Evolutionary conservation across 1,140 invertebrate species (phyloP), one percentile per base, ranked within the genome.

Genomic region (Lanistes nyassanus): DNA sequence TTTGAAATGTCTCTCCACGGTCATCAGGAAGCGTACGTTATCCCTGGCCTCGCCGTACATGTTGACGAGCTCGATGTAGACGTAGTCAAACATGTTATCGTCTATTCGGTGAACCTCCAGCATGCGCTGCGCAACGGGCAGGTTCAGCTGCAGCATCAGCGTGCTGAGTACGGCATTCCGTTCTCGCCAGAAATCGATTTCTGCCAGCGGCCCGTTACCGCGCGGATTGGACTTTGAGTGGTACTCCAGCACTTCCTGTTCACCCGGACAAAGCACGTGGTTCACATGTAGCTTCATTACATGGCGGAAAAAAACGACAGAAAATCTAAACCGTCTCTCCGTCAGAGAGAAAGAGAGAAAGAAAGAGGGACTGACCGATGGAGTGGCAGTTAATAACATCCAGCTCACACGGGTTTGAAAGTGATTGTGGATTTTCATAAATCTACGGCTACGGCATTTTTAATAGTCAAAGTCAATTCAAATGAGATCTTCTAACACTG

Each of bases 141-240:
- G 91, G 82, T 95, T 94, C 16, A 97, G 83, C 83, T 97, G 94
- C 81, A 97, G 95, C 37, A 94, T 91, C 0, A 96, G 88, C 23
- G 93, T 90, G 64, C 94, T 94, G 3, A 96, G 90, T 67, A 93
- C 92, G 0, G 92, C 92, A 83, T 95, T 93, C 80, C 93, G 89
- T 76, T 95, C 93, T 47, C 93, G 91, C 96, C 96, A 97, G 78
- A 94, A 95, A 56, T 94, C 92, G 80, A 94, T 94, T 83, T 96
- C 95, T 0, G 93, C 92, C 66, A 96, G 89, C 1, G 95, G 96
- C 0, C 93, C 94, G 69, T 86, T 86, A 60, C 85, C 85, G 71
- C 88, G 69, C 47, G 84, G 83, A 34, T 70, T 80, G 56, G 89
- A 85, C 16, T 90, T 73, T 11, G 76, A 53, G 4, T 62, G 47